Conservation (phyloP, 2,888 invertebrate genomes). For the Tanytarsus gracilentus region DNA sequence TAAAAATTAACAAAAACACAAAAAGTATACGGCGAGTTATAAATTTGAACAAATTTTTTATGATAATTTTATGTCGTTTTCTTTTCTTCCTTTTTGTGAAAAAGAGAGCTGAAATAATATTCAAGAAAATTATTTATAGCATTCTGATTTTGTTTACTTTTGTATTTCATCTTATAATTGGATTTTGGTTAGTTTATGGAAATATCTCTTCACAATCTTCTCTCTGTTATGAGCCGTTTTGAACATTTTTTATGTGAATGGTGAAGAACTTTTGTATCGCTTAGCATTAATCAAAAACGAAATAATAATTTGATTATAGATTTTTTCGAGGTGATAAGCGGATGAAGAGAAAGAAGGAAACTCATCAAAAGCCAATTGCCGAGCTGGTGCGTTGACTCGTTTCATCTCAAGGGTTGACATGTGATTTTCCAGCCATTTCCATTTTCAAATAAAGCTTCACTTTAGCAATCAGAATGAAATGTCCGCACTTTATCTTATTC, state of each 20-base stretch:
- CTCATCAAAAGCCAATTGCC: conserved; percentile 17
- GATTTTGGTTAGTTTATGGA: conserved; percentile 21
- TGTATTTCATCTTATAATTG: conserved; percentile 28
- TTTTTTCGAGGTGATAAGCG: background rate
- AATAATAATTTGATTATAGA: conserved; percentile 19
- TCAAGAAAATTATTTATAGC: conserved; percentile 22
- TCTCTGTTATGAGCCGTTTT: background rate
- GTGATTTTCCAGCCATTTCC: no score
- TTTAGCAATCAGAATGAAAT: no score
- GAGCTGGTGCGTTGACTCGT: background rate
- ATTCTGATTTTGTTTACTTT: conserved; percentile 26
- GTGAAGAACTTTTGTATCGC: no score
- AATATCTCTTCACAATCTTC: background rate
- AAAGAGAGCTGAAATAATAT: conserved; percentile 7
- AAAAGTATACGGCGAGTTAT: no score
- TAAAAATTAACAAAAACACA: no score
- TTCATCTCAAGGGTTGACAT: no score
- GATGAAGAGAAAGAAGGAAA: conserved; percentile 17
- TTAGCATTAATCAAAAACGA: conserved; percentile 18
- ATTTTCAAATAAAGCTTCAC: no score
- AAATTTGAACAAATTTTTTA: conserved; percentile 27
- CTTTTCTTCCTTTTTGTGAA: no score
- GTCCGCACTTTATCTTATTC: no score
- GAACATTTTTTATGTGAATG: no score
- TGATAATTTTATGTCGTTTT: conserved; percentile 26